Percentiles rank a stretch among this genome's conserved stretches.
phyloP scores from a whole-genome alignment of 2,888 invertebrate species.

The Chydorus sphaericus region DNA sequence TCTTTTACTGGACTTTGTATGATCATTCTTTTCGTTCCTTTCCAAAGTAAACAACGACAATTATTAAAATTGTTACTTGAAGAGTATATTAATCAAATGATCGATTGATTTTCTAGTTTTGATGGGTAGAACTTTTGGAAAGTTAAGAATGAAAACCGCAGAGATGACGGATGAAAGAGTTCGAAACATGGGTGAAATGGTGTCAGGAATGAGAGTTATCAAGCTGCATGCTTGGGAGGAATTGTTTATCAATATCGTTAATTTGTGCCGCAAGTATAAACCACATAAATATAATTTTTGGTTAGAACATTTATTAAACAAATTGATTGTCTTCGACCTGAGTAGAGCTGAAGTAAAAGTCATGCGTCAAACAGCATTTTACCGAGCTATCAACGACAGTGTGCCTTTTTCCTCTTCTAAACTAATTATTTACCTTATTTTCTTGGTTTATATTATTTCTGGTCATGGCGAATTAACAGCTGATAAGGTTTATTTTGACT shows the following conservation, averaged over 20 bases:
- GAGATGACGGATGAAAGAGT: conserved; percentile 35
- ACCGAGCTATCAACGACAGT: conserved; percentile 28
- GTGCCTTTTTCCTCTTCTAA: conserved; percentile 33
- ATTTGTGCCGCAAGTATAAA: conserved; percentile 5
- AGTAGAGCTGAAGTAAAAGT: conserved; percentile 26
- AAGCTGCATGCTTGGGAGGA: conserved; percentile 43
- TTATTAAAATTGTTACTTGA: too few species aligned
- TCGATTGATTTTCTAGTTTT: conserved; percentile 17
- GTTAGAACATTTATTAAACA: neutral
- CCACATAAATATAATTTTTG: neutral
- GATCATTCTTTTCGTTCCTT: too few species aligned
- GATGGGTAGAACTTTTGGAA: conserved; percentile 29
- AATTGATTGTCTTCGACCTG: neutral
- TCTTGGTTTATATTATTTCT: too few species aligned
- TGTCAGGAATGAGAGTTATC: conserved; percentile 38
- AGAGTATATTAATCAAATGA: neutral
- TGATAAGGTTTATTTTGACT: too few species aligned
- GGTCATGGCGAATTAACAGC: too few species aligned
- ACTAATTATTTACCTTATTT: too few species aligned
- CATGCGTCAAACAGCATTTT: conserved; percentile 23
- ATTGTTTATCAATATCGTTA: conserved; percentile 30
- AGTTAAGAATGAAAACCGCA: conserved; percentile 32
- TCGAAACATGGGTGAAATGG: conserved; percentile 37
- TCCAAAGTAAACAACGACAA: too few species aligned
- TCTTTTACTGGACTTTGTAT: too few species aligned